Evolutionary conservation across 2,797 vertebrate genomes (phyloP).

Genomic region (Onychomys leucogaster): DNA sequence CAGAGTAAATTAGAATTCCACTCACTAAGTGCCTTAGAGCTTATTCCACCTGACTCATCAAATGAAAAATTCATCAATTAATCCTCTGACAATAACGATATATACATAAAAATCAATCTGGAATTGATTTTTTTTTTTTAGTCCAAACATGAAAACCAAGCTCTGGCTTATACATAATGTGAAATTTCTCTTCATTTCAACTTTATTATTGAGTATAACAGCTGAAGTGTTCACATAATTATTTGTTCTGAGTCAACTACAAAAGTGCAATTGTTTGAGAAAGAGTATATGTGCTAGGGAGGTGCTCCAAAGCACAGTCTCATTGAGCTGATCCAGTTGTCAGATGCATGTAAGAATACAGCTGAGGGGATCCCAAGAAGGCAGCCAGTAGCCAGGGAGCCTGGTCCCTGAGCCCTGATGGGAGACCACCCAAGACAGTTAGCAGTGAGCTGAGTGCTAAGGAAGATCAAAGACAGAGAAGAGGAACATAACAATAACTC

Average conservation of each 20-base stretch:
- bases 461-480: slow-evolving; percentile 92
- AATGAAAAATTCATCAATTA: slow-evolving; percentile 95
- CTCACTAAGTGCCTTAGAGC: slow-evolving; percentile 87
- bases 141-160: slow-evolving; percentile 88
- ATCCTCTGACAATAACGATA: slow-evolving; percentile 94
- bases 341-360: slow-evolving; percentile 91
- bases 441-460: slow-evolving; percentile 85
- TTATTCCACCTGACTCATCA: slow-evolving; percentile 91
- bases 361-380: slow-evolving; percentile 92
- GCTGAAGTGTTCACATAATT: slow-evolving; percentile 88
- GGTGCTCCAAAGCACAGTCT: slow-evolving; percentile 85
- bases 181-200: slow-evolving; percentile 90
- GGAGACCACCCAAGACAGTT: slow-evolving; percentile 95
- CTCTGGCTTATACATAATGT: slow-evolving; percentile 87
- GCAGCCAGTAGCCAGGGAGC: slow-evolving; percentile 90
- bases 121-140: slow-evolving; percentile 90
- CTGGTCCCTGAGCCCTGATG: slow-evolving; percentile 92
- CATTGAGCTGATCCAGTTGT: slow-evolving; percentile 96
- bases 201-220: slow-evolving; percentile 90
- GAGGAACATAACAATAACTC: slow-evolving; percentile 89
- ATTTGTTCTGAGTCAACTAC: slow-evolving; percentile 91
- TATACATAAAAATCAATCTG: slow-evolving; percentile 92
- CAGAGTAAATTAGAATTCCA: slow-evolving; percentile 91
- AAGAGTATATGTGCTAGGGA: slow-evolving; percentile 79
- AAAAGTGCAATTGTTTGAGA: slow-evolving; percentile 89